Conservation (phyloP, 1,140 invertebrate species). For the Calephelis nemesis region DNA sequence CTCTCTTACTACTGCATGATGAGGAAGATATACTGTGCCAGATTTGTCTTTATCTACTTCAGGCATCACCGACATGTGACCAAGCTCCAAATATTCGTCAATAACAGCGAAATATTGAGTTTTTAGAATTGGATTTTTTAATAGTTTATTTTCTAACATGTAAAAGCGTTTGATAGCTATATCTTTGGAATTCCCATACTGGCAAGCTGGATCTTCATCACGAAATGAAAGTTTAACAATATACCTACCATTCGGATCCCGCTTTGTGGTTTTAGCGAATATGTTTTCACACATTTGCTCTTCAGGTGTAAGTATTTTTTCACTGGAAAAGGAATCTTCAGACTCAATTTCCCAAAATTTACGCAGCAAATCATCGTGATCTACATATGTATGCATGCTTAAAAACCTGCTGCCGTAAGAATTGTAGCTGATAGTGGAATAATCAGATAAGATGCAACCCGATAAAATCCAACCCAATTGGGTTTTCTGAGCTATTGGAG, state of each 20-base stretch:
- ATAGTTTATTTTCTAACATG: conserved; percentile 8
- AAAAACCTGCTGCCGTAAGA: neutral
- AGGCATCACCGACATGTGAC: conserved; percentile 21
- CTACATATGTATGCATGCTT: conserved; percentile 13
- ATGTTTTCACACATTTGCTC: conserved; percentile 11
- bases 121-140: neutral
- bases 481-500: conserved; percentile 15
- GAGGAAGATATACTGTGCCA: conserved; percentile 26
- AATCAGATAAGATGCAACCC: conserved; percentile 4
- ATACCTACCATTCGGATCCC: neutral
- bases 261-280: conserved; percentile 5
- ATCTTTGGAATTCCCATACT: conserved; percentile 7
- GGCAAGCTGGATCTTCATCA: neutral
- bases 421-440: neutral
- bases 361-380: conserved; percentile 10
- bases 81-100: conserved; percentile 20
- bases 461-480: conserved; percentile 5
- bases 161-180: conserved; percentile 12
- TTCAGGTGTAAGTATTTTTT: neutral
- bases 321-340: neutral
- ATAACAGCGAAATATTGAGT: conserved; percentile 18
- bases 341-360: conserved; percentile 18
- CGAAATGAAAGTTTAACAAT: conserved; percentile 14
- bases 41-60: neutral
- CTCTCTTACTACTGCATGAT: conserved; percentile 29